A percentile compares a stretch with the other conserved stretches of the same genome.
phyloP scores from a whole-genome alignment of 2,797 vertebrate species.

The Pelochelys cantorii region DNA sequence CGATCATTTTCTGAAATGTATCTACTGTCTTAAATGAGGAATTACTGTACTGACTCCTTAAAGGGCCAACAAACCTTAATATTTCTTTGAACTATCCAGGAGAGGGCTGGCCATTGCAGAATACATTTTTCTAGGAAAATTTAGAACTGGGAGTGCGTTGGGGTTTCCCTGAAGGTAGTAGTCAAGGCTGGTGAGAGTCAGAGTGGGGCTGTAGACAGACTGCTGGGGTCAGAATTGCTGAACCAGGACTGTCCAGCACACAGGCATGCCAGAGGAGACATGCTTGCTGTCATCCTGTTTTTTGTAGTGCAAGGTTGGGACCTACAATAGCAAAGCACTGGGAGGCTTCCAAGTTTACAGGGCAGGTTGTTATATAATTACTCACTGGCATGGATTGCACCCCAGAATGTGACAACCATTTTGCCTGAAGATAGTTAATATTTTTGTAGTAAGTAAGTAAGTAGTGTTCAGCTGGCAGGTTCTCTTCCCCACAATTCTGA shows the following conservation, averaged over 20 bases:
- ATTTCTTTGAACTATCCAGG: background rate
- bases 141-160: background rate
- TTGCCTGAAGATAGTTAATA: constrained; percentile 12
- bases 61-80: background rate
- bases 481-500: constrained; percentile 18
- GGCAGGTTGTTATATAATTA: background rate
- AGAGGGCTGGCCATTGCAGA: background rate
- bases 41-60: background rate
- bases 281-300: background rate
- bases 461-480: background rate
- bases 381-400: background rate
- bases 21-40: too few species aligned
- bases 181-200: background rate
- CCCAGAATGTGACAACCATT: background rate
- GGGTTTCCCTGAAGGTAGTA: background rate
- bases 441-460: background rate
- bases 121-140: background rate
- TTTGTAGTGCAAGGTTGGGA: background rate
- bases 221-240: background rate
- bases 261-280: background rate
- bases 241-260: background rate
- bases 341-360: background rate
- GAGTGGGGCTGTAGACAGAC: too few species aligned
- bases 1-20: too few species aligned
- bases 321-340: background rate